Evolutionary conservation across 1,140 invertebrate genomes (phyloP).

Genomic region (Neodiprion virginianus): DNA sequence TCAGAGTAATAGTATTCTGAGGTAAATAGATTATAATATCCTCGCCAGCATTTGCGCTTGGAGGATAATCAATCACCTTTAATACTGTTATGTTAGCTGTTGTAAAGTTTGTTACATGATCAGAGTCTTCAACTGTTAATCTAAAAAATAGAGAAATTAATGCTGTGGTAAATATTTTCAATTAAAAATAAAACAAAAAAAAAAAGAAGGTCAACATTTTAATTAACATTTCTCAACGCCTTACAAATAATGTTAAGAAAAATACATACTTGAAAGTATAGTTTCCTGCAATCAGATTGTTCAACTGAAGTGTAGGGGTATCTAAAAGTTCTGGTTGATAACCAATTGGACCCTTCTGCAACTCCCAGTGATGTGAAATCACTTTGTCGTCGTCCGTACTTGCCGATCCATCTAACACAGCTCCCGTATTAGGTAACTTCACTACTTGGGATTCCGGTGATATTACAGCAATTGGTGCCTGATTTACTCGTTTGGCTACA

Average conservation of each 20-base stretch:
- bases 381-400: constrained; percentile 85
- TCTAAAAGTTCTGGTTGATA: constrained; percentile 82
- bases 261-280: constrained; percentile 83
- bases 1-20: constrained; percentile 86
- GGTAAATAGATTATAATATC: constrained; percentile 91
- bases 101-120: constrained; percentile 85
- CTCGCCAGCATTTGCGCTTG: constrained; percentile 91
- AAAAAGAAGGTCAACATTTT: constrained; percentile 8
- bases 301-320: constrained; percentile 83
- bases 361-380: constrained; percentile 89
- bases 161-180: not conserved
- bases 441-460: constrained; percentile 84
- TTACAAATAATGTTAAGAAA: constrained; percentile 9
- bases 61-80: constrained; percentile 93
- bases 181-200: constrained; percentile 15
- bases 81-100: constrained; percentile 89
- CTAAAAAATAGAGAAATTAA: constrained; percentile 51
- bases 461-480: constrained; percentile 85
- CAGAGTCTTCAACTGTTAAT: constrained; percentile 90
- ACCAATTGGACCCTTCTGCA: constrained; percentile 84
- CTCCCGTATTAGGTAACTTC: constrained; percentile 86
- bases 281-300: constrained; percentile 86
- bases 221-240: not conserved
- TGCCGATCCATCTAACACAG: constrained; percentile 86
- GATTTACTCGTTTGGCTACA: constrained; percentile 83